These are phyloP conservation scores for Antechinus flavipes DNA, from an alignment of 2,113 vertebrate genomes.

Conservation along the genomic window DNA sequence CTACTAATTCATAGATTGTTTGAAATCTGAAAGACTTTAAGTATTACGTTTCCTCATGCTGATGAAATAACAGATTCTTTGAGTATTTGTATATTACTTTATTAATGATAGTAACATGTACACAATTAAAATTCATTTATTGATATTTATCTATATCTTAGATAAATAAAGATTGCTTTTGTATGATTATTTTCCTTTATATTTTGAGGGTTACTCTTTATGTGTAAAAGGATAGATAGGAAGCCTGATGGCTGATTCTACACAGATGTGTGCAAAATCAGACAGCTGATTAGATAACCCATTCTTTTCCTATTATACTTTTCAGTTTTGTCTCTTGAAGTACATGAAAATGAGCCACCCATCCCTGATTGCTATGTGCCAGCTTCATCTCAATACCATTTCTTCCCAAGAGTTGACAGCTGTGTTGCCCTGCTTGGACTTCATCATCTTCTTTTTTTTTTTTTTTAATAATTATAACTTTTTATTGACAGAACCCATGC, in stretches of 20 bases:
- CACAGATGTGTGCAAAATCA: neutral
- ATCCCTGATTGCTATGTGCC: neutral
- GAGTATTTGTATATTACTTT: neutral
- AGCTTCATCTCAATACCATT: neutral
- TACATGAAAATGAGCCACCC: neutral
- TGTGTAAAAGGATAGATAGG: neutral
- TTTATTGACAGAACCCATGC: too few species aligned
- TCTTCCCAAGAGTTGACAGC: conserved; percentile 4
- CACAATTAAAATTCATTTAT: neutral
- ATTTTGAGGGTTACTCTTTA: neutral
- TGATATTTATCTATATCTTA: neutral
- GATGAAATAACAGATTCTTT: neutral
- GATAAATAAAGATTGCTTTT: neutral
- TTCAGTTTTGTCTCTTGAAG: neutral
- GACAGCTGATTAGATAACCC: neutral
- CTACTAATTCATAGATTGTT: neutral
- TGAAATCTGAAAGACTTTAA: neutral
- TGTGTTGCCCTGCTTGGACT: conserved; percentile 32
- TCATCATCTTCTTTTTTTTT: neutral
- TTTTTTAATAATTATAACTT: too few species aligned
- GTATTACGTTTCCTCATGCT: neutral
- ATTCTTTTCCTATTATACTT: neutral
- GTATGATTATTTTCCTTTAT: neutral
- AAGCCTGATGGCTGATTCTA: neutral
- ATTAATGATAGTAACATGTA: neutral